phyloP scores from a whole-genome alignment of 2,888 invertebrate species.

The Microplitis deprimator region DNA sequence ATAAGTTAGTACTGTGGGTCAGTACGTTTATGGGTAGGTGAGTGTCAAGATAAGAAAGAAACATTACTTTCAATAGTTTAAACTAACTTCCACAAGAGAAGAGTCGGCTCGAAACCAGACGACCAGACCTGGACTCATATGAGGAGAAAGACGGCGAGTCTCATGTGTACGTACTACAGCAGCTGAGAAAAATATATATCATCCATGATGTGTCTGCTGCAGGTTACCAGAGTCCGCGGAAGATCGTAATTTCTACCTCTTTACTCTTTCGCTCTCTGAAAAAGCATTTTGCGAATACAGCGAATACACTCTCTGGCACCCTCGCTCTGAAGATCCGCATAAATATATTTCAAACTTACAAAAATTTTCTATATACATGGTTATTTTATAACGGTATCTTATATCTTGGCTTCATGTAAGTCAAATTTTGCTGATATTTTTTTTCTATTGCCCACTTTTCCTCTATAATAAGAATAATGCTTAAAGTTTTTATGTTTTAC shows the following conservation, averaged over 20 bases:
- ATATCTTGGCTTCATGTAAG: neutral
- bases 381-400: neutral
- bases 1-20: constrained; percentile 39
- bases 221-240: constrained; percentile 55
- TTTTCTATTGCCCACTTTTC: neutral
- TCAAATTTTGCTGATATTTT: neutral
- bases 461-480: neutral
- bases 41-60: constrained; percentile 48
- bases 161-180: constrained; percentile 33
- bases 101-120: neutral
- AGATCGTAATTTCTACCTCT: constrained; percentile 58
- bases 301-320: constrained; percentile 48
- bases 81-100: constrained; percentile 33
- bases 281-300: constrained; percentile 52
- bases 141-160: constrained; percentile 17
- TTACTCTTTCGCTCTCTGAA: constrained; percentile 33
- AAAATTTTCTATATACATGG: neutral
- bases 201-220: constrained; percentile 55
- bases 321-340: constrained; percentile 43
- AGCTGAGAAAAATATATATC: constrained; percentile 55
- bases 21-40: constrained; percentile 32
- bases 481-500: neutral
- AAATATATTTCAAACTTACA: constrained; percentile 32
- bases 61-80: constrained; percentile 58
- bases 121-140: neutral